These are phyloP conservation scores for Chiloscyllium plagiosum DNA, from an alignment of 2,113 vertebrate species.

Conservation along the genomic window DNA sequence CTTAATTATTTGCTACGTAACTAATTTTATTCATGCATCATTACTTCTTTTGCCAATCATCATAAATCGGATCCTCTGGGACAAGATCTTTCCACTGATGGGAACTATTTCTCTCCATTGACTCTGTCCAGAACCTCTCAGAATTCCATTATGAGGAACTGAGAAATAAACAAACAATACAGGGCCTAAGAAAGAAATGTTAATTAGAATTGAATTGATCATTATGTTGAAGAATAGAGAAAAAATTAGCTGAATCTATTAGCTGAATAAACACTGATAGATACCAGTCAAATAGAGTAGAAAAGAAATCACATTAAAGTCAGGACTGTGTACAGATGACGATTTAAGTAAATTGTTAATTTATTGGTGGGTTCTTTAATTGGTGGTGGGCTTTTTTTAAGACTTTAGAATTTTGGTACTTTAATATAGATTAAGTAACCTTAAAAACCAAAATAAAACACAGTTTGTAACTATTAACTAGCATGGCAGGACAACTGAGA, in stretches of 20 bases:
- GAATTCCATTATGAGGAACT: too few relatives aligned
- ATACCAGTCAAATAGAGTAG: not conserved
- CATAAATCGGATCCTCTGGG: too few relatives aligned
- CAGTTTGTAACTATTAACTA: not conserved
- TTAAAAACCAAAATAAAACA: not conserved
- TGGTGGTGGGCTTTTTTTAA: not conserved
- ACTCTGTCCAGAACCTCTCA: too few relatives aligned
- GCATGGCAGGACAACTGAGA: not conserved
- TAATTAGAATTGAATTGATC: too few relatives aligned
- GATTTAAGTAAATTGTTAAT: not conserved
- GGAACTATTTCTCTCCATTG: too few relatives aligned
- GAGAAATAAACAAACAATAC: too few relatives aligned
- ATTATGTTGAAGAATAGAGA: not conserved
- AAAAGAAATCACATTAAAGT: not conserved
- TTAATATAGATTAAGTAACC: not conserved
- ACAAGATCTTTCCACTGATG: too few relatives aligned
- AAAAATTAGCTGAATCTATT: not conserved
- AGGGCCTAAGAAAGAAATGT: too few relatives aligned
- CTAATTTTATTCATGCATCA: too few relatives aligned
- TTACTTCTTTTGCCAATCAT: too few relatives aligned
- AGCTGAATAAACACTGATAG: not conserved
- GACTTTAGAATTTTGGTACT: not conserved
- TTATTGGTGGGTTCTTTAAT: not conserved
- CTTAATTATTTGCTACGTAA: too few relatives aligned
- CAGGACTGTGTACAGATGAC: not conserved